phyloP scores from a whole-genome alignment of 2,113 vertebrate species.

The Podarcis cretensis region DNA sequence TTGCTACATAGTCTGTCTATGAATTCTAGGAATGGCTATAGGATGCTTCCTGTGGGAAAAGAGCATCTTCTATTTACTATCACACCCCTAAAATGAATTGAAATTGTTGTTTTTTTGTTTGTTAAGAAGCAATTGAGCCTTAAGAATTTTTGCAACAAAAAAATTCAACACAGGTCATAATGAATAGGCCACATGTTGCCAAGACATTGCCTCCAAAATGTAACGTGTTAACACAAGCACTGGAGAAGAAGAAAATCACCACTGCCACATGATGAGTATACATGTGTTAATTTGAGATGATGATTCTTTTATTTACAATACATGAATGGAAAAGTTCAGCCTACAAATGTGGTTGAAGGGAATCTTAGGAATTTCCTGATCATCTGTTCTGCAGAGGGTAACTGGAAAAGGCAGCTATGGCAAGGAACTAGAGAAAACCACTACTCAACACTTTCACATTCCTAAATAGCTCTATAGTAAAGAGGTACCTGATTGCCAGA shows the following conservation, averaged over 20 bases:
- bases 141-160: background rate
- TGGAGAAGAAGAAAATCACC: background rate
- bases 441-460: accelerated
- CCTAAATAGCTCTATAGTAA: background rate
- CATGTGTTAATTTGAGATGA: background rate
- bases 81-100: background rate
- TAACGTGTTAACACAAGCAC: background rate
- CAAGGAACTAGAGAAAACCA: conserved; percentile 8
- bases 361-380: background rate
- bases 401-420: background rate
- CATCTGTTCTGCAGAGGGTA: accelerated
- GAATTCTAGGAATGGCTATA: background rate
- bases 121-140: background rate
- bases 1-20: background rate
- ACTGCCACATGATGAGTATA: background rate
- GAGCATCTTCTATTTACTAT: background rate
- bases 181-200: background rate
- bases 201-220: background rate
- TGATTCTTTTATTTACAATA: background rate
- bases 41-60: background rate
- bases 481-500: background rate
- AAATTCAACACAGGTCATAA: background rate
- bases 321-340: accelerated
- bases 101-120: background rate
- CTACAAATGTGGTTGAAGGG: accelerated